Evolutionary conservation across 2,113 vertebrate genomes (phyloP).

Genomic region (Caracal caracal): DNA sequence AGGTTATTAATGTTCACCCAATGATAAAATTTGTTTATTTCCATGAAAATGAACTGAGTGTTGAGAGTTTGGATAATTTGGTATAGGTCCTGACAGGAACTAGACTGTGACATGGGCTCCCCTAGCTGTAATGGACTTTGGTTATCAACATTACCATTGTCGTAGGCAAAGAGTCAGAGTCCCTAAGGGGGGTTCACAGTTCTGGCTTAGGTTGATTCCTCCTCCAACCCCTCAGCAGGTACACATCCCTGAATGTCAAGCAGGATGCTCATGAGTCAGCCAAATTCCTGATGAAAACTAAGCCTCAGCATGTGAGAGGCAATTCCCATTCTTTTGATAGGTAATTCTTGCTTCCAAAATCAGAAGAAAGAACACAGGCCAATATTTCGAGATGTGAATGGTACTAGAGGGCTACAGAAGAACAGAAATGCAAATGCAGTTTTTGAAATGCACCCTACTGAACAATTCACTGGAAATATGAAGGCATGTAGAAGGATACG

Average conservation of each 20-base stretch:
- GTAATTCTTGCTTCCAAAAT: conserved; percentile 59
- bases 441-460: conserved; percentile 45
- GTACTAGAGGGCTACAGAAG: neutral
- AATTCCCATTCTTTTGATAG: conserved; percentile 35
- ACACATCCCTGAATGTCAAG: neutral
- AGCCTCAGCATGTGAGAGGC: neutral
- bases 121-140: neutral
- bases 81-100: neutral
- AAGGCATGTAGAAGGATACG: neutral
- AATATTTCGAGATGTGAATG: conserved; percentile 40
- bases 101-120: neutral
- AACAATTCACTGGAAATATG: conserved; percentile 14
- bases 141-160: neutral
- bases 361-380: conserved; percentile 32
- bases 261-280: neutral
- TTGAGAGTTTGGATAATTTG: neutral
- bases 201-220: neutral
- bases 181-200: neutral
- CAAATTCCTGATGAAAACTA: neutral
- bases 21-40: neutral
- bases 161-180: neutral
- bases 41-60: neutral
- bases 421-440: conserved; percentile 61
- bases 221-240: neutral
- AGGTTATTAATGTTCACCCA: neutral